A percentile compares a stretch with the other conserved stretches of the same genome.
Evolutionary conservation across 2,797 vertebrate genomes (phyloP).

Genomic region (Ispidina lecontei): DNA sequence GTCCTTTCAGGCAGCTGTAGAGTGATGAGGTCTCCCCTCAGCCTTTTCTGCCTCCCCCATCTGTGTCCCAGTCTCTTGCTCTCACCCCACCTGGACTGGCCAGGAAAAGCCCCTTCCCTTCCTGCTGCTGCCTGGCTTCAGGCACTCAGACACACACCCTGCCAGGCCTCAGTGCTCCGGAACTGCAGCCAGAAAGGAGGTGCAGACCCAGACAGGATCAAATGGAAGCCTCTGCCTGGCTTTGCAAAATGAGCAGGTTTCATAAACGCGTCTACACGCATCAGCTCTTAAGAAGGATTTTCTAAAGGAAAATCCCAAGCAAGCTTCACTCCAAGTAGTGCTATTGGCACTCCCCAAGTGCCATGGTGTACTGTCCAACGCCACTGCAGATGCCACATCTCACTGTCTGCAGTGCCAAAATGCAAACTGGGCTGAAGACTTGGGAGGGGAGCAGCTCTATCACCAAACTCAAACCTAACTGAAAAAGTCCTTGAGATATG

Average conservation of each 20-base stretch:
- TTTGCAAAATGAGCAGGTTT: not conserved
- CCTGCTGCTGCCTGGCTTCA: not conserved
- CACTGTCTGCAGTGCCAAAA: not conserved
- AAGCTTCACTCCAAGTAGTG: too few relatives aligned
- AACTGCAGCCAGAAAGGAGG: not conserved
- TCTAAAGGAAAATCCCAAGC: not conserved
- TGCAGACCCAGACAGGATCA: not conserved
- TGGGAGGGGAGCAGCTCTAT: too few relatives aligned
- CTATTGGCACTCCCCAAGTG: too few relatives aligned
- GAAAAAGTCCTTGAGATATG: not conserved
- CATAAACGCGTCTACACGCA: accelerated
- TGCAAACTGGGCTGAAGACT: not conserved
- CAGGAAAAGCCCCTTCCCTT: not conserved
- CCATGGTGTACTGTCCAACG: too few relatives aligned
- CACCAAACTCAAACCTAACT: not conserved
- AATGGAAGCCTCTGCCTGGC: not conserved
- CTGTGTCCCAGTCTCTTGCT: accelerated
- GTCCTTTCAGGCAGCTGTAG: too few relatives aligned
- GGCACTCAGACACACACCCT: not conserved
- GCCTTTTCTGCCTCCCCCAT: not conserved
- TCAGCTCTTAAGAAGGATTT: not conserved
- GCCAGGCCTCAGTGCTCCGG: not conserved
- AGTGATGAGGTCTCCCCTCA: too few relatives aligned
- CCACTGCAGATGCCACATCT: too few relatives aligned
- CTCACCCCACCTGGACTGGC: not conserved